phyloP scores from a whole-genome alignment of 2,888 invertebrate species.

The Ephialtes manifestator region DNA sequence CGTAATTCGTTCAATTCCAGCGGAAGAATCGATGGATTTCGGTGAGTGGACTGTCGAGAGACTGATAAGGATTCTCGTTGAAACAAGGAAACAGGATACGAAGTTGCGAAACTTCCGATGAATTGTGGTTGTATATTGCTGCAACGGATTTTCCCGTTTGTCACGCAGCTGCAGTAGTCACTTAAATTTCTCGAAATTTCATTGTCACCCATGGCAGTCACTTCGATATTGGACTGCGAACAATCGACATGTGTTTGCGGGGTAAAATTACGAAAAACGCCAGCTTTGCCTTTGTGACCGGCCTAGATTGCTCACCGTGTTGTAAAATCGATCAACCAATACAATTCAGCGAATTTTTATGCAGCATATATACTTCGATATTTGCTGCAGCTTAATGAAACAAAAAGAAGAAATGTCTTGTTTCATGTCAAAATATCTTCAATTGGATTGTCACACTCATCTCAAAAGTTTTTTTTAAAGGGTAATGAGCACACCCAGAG shows the following conservation, averaged over 20 bases:
- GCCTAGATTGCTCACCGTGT: neutral
- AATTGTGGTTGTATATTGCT: neutral
- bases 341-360: neutral
- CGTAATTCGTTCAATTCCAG: constrained; percentile 46
- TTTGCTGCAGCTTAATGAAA: neutral
- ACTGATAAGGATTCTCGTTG: constrained; percentile 6
- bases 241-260: neutral
- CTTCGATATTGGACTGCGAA: neutral
- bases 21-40: constrained; percentile 36
- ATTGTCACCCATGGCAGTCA: neutral
- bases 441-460: too few relatives aligned
- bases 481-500: too few relatives aligned
- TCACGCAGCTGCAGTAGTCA: neutral
- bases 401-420: too few relatives aligned
- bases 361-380: neutral
- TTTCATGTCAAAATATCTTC: too few relatives aligned
- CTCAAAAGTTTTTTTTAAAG: too few relatives aligned
- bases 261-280: neutral
- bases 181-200: neutral
- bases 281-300: neutral
- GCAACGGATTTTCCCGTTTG: neutral
- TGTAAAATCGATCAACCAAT: neutral
- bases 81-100: neutral
- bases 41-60: neutral
- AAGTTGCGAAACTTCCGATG: neutral